phyloP scores from a whole-genome alignment of 2,888 invertebrate species.

The Tricholauxania praeusta region DNA sequence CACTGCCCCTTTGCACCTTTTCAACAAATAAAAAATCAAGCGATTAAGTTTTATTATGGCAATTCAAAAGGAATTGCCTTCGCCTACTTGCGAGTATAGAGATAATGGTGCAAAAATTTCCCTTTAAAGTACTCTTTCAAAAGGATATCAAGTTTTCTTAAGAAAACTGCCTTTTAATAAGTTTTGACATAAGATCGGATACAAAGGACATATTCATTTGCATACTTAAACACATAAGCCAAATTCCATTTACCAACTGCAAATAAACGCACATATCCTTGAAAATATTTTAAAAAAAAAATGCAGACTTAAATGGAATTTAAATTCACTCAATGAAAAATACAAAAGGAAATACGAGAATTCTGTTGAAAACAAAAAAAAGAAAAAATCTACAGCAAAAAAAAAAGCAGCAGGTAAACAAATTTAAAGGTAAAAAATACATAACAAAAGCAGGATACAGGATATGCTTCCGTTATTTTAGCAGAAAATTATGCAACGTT shows the following conservation, averaged over 20 bases:
- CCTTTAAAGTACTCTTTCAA: no score
- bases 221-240: background rate
- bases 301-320: background rate
- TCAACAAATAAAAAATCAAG: no score
- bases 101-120: no score
- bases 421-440: background rate
- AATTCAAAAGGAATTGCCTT: no score
- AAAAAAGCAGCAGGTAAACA: background rate
- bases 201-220: no score
- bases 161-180: no score
- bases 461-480: slow-evolving; percentile 20
- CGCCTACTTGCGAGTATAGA: no score
- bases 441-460: slow-evolving; percentile 9
- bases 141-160: no score
- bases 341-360: background rate
- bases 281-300: background rate
- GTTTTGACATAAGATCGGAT: no score
- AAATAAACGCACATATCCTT: background rate
- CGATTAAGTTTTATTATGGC: no score
- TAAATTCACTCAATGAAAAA: background rate
- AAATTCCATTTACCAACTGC: background rate
- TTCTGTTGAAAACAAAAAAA: background rate
- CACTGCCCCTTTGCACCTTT: no score
- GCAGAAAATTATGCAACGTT: slow-evolving; percentile 18
- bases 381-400: background rate